Base-by-base conservation (phyloP, 2,797 vertebrate species). In the Acropternis orthonyx region DNA sequence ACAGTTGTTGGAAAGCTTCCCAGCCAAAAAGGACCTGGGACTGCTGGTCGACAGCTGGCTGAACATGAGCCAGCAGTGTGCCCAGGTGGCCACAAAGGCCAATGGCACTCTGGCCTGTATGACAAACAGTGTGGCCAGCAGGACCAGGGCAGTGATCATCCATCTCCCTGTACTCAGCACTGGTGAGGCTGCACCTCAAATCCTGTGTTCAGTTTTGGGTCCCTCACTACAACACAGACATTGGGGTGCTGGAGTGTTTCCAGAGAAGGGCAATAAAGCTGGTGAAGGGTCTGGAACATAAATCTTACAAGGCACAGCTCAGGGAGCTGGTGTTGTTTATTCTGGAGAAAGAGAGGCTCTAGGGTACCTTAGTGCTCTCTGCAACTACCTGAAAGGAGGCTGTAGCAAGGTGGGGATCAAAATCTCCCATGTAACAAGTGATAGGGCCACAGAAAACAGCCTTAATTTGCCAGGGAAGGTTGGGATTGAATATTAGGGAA, bases 1-100 rank as follows among this genome's bases (percentile, higher is more conserved):
- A 21, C 36, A 32, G 14, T 27, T 23, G 1, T 24, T 61, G 56
- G 56, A 66, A 71, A 71, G 4, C 21, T 55, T 58, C 5, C 18
- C 3, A 19, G 58, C 3, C 3, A 41, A 4, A 24, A 71, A 55
- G 13, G 14, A 21, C 20, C 30, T 34, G 7, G 9, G 9, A 3
- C 3, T 30, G 30, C 2, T 85, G 58, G 15, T 14, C 0, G 0
- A 34, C 28, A 49, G 36, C 0, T 0, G 0, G 11, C 15, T 81
- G 28, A 85, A 24, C 16, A 51, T 5, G 21, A 81, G 18, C 63
- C 69, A 34, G 28, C 1, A 44, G 37, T 41, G 30, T 32, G 36
- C 32, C 7, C 52, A 39, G 24, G 32, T 39, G 24, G 75, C 52
- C 41, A 34, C 59, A 32, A 24, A 76, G 32, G 52, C 32, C 69